Conservation (phyloP, 2,888 invertebrate species). For the Allolobophora icterica region DNA sequence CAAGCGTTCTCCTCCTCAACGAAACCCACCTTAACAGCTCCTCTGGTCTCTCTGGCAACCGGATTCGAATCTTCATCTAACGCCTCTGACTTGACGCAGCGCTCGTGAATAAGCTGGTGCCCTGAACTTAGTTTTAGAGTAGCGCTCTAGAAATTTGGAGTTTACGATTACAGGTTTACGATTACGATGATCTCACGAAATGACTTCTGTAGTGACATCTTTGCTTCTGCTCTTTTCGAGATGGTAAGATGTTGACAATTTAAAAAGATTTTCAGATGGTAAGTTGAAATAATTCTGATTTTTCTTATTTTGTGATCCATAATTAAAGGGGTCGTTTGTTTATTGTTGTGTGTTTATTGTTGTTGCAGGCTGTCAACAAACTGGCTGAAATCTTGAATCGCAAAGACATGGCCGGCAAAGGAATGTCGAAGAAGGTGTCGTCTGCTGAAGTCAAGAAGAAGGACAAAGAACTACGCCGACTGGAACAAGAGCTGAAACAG, state of each 20-base stretch:
- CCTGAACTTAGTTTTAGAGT: too few species aligned
- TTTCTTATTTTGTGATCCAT: background rate
- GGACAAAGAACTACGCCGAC: slow-evolving; percentile 64
- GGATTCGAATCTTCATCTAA: too few species aligned
- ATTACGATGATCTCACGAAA: too few species aligned
- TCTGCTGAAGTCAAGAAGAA: slow-evolving; percentile 80
- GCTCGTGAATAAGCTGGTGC: too few species aligned
- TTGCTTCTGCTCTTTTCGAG: background rate
- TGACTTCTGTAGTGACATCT: background rate
- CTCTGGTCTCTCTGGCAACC: too few species aligned
- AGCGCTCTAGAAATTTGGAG: too few species aligned
- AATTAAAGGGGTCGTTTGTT: background rate
- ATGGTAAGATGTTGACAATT: background rate
- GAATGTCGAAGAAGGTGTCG: slow-evolving; percentile 69
- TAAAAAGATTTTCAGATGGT: background rate
- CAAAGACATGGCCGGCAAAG: slow-evolving; percentile 72
- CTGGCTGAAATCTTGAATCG: slow-evolving; percentile 96
- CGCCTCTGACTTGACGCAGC: too few species aligned
- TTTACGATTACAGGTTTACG: too few species aligned
- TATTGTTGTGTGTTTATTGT: background rate
- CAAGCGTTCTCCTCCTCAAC: too few species aligned
- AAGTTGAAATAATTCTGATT: too few species aligned
- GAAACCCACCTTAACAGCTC: too few species aligned
- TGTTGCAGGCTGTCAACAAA: slow-evolving; percentile 90
- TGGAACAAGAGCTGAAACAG: slow-evolving; percentile 50